Conservation (phyloP, 2,888 invertebrate genomes). For the Ceraclea dissimilis region DNA sequence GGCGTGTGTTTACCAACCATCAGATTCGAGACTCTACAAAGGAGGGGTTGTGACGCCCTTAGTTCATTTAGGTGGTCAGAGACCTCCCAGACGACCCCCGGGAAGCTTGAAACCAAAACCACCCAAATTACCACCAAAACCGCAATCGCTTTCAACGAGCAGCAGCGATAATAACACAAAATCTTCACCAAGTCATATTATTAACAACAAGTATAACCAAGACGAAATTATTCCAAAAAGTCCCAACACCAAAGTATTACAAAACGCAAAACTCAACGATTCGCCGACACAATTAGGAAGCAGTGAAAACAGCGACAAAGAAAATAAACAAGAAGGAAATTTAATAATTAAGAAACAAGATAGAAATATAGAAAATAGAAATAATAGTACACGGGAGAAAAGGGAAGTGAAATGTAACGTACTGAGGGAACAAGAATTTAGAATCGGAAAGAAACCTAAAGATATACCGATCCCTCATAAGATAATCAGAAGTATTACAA, state of each 20-base stretch:
- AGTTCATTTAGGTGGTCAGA: slow-evolving; percentile 46
- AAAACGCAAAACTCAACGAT: background rate
- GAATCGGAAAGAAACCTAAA: background rate
- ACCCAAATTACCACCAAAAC: slow-evolving; percentile 35
- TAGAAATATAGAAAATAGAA: too few species aligned
- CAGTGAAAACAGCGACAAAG: slow-evolving; percentile 6
- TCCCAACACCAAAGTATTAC: background rate
- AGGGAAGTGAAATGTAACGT: background rate
- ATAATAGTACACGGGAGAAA: background rate
- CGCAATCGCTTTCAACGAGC: slow-evolving; percentile 32
- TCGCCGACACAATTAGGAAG: background rate
- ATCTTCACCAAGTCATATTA: slow-evolving; percentile 30
- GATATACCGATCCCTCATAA: slow-evolving; percentile 6
- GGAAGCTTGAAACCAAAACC: slow-evolving; percentile 32
- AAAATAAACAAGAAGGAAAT: background rate
- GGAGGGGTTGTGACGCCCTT: slow-evolving; percentile 47
- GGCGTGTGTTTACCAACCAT: slow-evolving; percentile 61
- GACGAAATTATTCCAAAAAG: background rate
- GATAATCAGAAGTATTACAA: background rate
- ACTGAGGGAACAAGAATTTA: background rate
- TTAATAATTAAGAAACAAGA: background rate
- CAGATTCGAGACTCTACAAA: slow-evolving; percentile 49
- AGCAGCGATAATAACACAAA: slow-evolving; percentile 32
- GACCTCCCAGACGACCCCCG: slow-evolving; percentile 36
- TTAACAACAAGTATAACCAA: background rate